Base-by-base conservation (phyloP, 2,797 vertebrate genomes). In the Salarias fasciatus region DNA sequence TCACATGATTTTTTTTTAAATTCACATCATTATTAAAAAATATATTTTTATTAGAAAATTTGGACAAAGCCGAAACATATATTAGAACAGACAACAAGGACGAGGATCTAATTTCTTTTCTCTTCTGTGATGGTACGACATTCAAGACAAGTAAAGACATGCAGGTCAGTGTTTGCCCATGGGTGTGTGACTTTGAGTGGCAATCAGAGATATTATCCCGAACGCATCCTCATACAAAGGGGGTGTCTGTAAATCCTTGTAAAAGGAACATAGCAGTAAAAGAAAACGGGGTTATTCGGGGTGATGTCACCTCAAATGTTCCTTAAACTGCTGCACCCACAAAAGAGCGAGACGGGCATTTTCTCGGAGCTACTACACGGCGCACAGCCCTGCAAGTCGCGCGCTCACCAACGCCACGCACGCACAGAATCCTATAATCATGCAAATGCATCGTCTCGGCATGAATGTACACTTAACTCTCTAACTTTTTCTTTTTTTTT, bases 381-480 rank as follows among this genome's bases (percentile, higher is more conserved):
- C 46, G 67, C 7, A 8, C 11, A 15, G 8, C 7, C 41, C 29
- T 12, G 8, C 24, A 64, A 49, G 49, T 40, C 38, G 40, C 29
- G 13, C 36, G 44, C 18, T 59, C 15, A 15, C 29, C 13, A 43
- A 12, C 37, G 13, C 15, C 49, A 37, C 28, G 6, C 11, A 60
- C 11, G 5, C 35, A 47, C 46, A 35, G 37, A 67, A 56, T 57
- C 36, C 33, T 61, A 35, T 54, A 64, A 60, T 68, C 72, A 77
- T 64, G 66, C 56, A 83, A 84, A 84, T 69, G 46, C 4, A 8
- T 31, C 5, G 47, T 57, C 44, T 61, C 28, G 44, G 67, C 30
- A 47, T 80, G 59, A 85, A 88, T 63, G 69, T 70, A 71, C 60
- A n/a, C 66, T 63, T 75, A 53, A 61, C 52, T 64, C 50, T 79